Base-by-base conservation (phyloP, 2,113 vertebrate genomes). In the Oenanthe melanoleuca region DNA sequence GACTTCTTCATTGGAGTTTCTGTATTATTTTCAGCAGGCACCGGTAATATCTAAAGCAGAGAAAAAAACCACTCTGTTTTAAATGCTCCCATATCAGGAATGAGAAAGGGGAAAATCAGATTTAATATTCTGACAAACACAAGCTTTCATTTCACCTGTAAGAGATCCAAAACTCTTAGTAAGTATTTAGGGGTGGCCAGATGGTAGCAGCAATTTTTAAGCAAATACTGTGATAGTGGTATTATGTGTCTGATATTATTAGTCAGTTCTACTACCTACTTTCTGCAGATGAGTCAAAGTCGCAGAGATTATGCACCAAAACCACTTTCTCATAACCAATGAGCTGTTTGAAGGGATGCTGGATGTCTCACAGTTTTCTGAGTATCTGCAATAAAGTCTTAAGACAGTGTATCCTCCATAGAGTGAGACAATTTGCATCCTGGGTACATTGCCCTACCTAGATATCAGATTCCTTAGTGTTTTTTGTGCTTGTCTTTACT, bases 401-500 rank as follows among this genome's bases (percentile, higher is more conserved):
- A 80, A 69, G 50, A 56, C 33, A 64, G n/a, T 8, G 21, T 71
- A 70, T 52, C 42, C 26, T 9, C 1, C 38, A 50, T 1, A 33
- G 22, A 87, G 31, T 0, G 1, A 85, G 88, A 50, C 20, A 25
- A 69, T 92, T 69, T 72, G 67, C 34, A 61, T 80, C 45, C 40
- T 7, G 40, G 37, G n/a, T 34, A 67, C 44, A 81, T 2, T 93
- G 65, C 47, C 56, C 53, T 63, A 64, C 44, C 23, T 67, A 67
- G 60, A 47, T 17, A 84, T 18, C 69, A n/a, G 49, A 79, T 78
- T 80, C 47, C 49, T 78, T 69, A 34, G 67, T 80, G 66, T 22
- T 92, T 72, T 67, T 70, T 80, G 42, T 83, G 71, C 64, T 75
- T 89, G 55, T 72, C 85, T 88, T 77, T 95, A 63, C 86, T 92